Percentiles rank a stretch among this genome's conserved stretches.
Conservation (phyloP, 2,888 invertebrate species). For the Pristionchus mayeri region DNA sequence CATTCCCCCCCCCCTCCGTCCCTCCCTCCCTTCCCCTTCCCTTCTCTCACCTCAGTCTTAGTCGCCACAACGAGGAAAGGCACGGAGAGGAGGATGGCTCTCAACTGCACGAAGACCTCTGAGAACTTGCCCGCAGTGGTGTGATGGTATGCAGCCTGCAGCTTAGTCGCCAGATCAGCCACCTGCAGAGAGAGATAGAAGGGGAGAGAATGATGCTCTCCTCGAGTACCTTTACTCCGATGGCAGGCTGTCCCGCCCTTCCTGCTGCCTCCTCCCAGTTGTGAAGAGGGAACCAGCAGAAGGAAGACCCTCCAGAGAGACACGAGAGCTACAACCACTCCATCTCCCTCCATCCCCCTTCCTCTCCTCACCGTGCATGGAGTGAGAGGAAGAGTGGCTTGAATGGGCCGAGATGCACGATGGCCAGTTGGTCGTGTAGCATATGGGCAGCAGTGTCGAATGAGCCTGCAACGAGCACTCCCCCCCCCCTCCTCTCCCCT, state of each 20-base stretch:
- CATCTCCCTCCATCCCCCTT: neutral
- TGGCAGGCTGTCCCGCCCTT: conserved; percentile 68
- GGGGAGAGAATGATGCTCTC: conserved; percentile 61
- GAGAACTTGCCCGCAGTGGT: conserved; percentile 95
- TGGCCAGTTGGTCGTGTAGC: conserved; percentile 83
- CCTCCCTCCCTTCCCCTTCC: conserved; percentile 82
- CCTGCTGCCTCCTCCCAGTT: no score
- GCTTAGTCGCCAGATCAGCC: conserved; percentile 87
- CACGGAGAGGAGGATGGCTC: conserved; percentile 86
- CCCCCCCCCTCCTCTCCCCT: neutral
- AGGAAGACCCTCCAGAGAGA: conserved; percentile 87
- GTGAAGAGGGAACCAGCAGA: conserved; percentile 86
- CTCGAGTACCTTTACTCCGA: conserved; percentile 58
- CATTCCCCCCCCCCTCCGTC: neutral
- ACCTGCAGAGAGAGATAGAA: conserved; percentile 77
- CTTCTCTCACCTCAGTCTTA: no score
- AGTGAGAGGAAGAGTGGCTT: conserved; percentile 86
- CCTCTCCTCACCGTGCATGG: conserved; percentile 77
- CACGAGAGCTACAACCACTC: conserved; percentile 79
- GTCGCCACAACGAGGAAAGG: conserved; percentile 92
- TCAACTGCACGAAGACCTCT: conserved; percentile 91
- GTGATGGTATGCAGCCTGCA: conserved; percentile 91
- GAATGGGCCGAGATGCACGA: conserved; percentile 90
- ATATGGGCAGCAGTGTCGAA: conserved; percentile 90
- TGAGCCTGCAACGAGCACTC: conserved; percentile 80